phyloP scores from a whole-genome alignment of 2,888 invertebrate species.

The Hirtodrosophila histrioides region DNA sequence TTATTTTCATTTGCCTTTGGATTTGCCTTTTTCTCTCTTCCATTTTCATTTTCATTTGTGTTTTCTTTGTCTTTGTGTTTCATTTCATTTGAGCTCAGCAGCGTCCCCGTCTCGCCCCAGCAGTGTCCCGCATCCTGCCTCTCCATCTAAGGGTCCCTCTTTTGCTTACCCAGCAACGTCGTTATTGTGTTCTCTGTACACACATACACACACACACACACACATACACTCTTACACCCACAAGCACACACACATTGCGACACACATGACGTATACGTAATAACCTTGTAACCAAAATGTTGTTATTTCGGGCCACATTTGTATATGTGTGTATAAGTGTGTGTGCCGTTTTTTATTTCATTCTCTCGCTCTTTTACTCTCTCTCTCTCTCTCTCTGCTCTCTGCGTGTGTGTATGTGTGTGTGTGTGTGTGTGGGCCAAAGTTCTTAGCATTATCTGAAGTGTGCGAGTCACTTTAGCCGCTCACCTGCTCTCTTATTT shows the following conservation, averaged over 20 bases:
- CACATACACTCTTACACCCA: conserved; percentile 19
- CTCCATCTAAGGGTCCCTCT: conserved; percentile 26
- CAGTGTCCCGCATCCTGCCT: conserved; percentile 28
- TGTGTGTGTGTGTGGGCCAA: conserved; percentile 37
- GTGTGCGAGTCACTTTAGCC: conserved; percentile 55
- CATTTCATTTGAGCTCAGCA: conserved; percentile 49
- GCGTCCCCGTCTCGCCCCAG: conserved; percentile 27
- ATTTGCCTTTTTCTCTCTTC: conserved; percentile 37
- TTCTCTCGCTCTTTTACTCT: conserved; percentile 35
- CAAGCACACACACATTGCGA: conserved; percentile 37
- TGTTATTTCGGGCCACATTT: conserved; percentile 76
- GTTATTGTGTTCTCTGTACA: conserved; percentile 59
- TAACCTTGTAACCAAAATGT: conserved; percentile 80
- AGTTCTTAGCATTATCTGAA: conserved; percentile 76
- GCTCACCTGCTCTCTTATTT: conserved; percentile 59
- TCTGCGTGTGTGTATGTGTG: conserved; percentile 21
- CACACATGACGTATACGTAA: conserved; percentile 76
- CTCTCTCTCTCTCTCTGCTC: neutral
- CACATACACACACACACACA: conserved; percentile 15
- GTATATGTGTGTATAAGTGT: conserved; percentile 28
- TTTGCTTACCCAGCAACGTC: conserved; percentile 37
- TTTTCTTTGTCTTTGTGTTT: conserved; percentile 52
- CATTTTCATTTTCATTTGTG: conserved; percentile 28
- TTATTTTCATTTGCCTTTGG: conserved; percentile 50
- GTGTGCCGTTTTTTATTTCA: conserved; percentile 30